Evolutionary conservation across 2,888 invertebrate genomes (phyloP).

Genomic region (Hipparchia semele): DNA sequence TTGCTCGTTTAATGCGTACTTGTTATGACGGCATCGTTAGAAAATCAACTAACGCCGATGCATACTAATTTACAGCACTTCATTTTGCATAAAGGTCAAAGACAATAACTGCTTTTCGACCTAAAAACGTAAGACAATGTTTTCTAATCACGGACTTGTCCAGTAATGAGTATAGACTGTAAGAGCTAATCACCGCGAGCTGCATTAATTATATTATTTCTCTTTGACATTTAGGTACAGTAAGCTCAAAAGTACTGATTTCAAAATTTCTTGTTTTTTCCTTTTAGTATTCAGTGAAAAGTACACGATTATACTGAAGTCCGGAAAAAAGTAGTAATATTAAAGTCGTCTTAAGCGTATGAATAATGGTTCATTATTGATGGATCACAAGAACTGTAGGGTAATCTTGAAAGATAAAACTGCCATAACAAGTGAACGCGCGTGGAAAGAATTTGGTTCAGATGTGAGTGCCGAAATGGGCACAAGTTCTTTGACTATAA

Average conservation of each 20-base stretch:
- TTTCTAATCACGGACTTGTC: slow-evolving; percentile 25
- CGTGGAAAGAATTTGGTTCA: no score
- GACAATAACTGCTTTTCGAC: slow-evolving; percentile 26
- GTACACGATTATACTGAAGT: no score
- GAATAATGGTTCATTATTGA: no score
- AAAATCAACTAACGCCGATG: slow-evolving; percentile 37
- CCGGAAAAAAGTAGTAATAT: no score
- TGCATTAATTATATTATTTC: neutral
- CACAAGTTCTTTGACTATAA: neutral
- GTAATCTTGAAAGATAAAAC: no score
- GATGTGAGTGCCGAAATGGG: neutral
- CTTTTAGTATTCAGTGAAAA: no score
- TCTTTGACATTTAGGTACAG: neutral
- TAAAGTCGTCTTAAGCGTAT: no score
- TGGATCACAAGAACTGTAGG: no score
- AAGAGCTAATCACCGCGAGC: slow-evolving; percentile 4
- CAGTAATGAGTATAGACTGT: neutral
- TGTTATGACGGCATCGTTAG: slow-evolving; percentile 22
- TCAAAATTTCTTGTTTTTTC: no score
- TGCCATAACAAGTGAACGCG: no score
- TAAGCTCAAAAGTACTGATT: no score
- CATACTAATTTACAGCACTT: slow-evolving; percentile 31
- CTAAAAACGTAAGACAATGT: slow-evolving; percentile 20
- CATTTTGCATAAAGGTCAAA: slow-evolving; percentile 33
- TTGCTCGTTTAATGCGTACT: slow-evolving; percentile 4